These are phyloP conservation scores for Catharus bicknelli DNA, from an alignment of 2,113 vertebrate genomes.

Conservation along the genomic window DNA sequence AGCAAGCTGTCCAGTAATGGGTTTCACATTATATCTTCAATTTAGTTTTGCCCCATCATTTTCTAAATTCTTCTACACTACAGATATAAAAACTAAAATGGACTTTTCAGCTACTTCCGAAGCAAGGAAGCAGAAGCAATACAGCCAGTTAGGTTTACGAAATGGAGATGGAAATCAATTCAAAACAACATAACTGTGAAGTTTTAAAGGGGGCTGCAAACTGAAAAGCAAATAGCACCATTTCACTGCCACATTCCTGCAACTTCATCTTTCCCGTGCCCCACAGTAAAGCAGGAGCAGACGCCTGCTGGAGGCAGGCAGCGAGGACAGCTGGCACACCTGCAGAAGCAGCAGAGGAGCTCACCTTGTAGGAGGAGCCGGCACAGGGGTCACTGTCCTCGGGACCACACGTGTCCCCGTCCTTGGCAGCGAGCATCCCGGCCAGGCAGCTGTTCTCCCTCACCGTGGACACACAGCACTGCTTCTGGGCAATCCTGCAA, in stretches of 20 bases:
- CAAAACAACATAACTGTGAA: not conserved
- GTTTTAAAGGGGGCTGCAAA: not conserved
- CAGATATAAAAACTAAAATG: not conserved
- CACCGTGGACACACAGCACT: constrained; percentile 85
- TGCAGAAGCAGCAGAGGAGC: not conserved
- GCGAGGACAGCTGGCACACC: fast-evolving
- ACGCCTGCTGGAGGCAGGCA: not conserved
- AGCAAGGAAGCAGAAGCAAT: not conserved
- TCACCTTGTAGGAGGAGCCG: constrained; percentile 82
- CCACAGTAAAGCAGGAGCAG: fast-evolving
- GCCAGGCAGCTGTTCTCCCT: constrained; percentile 86
- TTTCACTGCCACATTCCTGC: not conserved
- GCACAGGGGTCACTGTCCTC: constrained; percentile 74
- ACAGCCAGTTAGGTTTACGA: not conserved
- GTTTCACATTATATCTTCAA: not conserved
- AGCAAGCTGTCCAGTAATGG: not conserved
- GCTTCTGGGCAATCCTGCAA: constrained; percentile 83
- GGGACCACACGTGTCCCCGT: constrained; percentile 75
- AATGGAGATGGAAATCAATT: not conserved
- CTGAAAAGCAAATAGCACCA: not conserved
- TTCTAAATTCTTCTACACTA: not conserved
- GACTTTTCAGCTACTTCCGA: not conserved
- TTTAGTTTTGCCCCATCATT: not conserved
- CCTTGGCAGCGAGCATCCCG: constrained; percentile 82
- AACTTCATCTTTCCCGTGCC: not conserved